These are phyloP conservation scores for Patella ulyssiponensis DNA, from an alignment of 2,888 invertebrate species.

Conservation along the genomic window DNA sequence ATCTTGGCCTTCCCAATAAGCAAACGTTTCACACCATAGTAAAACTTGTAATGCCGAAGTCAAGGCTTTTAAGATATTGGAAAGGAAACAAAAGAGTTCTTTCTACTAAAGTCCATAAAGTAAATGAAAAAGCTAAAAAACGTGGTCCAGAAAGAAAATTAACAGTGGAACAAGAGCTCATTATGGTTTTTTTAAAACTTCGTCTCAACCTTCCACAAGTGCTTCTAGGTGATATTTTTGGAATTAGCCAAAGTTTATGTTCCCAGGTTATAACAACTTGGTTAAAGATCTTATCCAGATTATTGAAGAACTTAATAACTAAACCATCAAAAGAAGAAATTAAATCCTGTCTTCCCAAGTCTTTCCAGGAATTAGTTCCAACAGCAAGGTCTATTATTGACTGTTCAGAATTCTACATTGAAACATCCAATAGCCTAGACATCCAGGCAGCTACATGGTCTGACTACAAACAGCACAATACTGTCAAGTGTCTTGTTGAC, in stretches of 20 bases:
- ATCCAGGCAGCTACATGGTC: slow-evolving; percentile 27
- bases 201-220: neutral
- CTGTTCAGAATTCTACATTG: slow-evolving; percentile 34
- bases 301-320: neutral
- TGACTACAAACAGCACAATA: slow-evolving; percentile 32
- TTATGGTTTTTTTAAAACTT: neutral
- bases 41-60: neutral
- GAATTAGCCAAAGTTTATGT: neutral
- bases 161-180: neutral
- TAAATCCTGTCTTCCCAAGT: neutral
- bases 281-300: neutral
- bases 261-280: neutral
- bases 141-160: neutral
- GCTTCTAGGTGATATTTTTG: neutral
- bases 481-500: slow-evolving; percentile 29
- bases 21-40: neutral
- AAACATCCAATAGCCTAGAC: slow-evolving; percentile 21
- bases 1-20: neutral
- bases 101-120: too few relatives aligned
- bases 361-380: neutral
- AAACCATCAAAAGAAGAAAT: neutral
- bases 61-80: neutral
- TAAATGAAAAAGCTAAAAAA: too few relatives aligned
- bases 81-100: neutral
- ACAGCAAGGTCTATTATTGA: slow-evolving; percentile 22